Conservation (phyloP, 2,797 vertebrate species). For the Telmatherina bonti region DNA sequence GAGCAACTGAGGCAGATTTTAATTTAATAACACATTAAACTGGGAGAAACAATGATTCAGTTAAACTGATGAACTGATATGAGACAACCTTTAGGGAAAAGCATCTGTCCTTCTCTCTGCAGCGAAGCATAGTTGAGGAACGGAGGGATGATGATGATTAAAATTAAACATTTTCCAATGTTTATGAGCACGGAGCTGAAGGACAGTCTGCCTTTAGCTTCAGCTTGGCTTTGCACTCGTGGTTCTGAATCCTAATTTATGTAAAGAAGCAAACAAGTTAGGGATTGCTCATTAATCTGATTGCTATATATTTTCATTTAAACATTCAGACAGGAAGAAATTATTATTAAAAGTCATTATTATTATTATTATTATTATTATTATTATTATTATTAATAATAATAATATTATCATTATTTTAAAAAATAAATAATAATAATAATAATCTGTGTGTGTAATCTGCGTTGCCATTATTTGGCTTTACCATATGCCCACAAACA, state of each 20-base stretch:
- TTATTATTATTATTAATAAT: too few relatives aligned
- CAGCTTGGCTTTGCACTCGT: slow-evolving; percentile 18
- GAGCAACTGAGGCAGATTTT: not conserved
- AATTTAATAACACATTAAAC: not conserved
- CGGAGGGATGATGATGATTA: slow-evolving; percentile 83
- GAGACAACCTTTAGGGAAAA: slow-evolving; percentile 80
- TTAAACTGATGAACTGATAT: not conserved
- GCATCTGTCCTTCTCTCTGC: slow-evolving; percentile 84
- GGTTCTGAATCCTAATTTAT: slow-evolving; percentile 40
- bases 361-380: too few relatives aligned
- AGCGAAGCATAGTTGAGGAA: slow-evolving; percentile 89
- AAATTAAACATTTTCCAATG: slow-evolving; percentile 80
- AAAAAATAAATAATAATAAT: too few relatives aligned
- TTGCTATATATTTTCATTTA: not conserved
- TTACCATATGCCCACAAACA: not conserved
- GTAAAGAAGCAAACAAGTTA: slow-evolving; percentile 1
- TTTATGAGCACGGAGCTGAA: slow-evolving; percentile 72
- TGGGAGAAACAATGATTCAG: slow-evolving; percentile 15
- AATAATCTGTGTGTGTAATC: too few relatives aligned
- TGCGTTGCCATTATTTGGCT: too few relatives aligned
- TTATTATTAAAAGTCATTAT: too few relatives aligned
- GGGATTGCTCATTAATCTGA: not conserved
- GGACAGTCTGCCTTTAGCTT: slow-evolving; percentile 44
- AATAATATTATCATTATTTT: too few relatives aligned
- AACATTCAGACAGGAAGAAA: not conserved